A percentile compares a stretch with the other conserved stretches of the same genome.
These are phyloP conservation scores for Drosophila parabipectinata DNA, from an alignment of 1,140 invertebrate species.

Conservation along the genomic window DNA sequence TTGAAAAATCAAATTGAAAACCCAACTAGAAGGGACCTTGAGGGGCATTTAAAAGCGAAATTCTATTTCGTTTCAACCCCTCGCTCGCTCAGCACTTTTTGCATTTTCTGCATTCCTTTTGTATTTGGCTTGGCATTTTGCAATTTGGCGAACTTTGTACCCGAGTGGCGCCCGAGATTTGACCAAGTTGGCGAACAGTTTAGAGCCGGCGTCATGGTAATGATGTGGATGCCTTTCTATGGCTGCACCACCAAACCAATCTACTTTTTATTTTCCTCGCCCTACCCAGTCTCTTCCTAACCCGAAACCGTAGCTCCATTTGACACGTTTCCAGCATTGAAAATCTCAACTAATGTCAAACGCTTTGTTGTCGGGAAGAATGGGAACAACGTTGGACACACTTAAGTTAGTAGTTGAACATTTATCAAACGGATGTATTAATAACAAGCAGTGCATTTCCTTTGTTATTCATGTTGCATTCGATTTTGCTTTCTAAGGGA, in stretches of 20 bases:
- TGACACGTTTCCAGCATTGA: constrained; percentile 69
- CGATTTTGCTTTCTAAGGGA: not conserved
- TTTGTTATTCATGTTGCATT: constrained; percentile 23
- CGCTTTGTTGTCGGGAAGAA: constrained; percentile 59
- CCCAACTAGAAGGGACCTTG: constrained; percentile 55
- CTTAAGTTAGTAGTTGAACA: constrained; percentile 67
- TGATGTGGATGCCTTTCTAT: constrained; percentile 59
- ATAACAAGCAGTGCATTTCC: constrained; percentile 52
- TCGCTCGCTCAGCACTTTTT: constrained; percentile 18
- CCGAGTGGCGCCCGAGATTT: constrained; percentile 54
- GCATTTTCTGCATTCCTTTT: constrained; percentile 2
- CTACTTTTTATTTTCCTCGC: constrained; percentile 18
- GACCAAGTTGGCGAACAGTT: constrained; percentile 49
- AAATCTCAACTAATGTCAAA: constrained; percentile 78
- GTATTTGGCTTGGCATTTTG: constrained; percentile 30
- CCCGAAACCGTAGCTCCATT: constrained; percentile 17
- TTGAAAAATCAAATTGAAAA: constrained; percentile 49
- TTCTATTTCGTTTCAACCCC: constrained; percentile 29
- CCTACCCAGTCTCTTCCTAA: not conserved
- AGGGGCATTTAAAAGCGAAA: constrained; percentile 61
- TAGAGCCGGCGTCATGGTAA: constrained; percentile 42
- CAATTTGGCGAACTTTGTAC: constrained; percentile 64
- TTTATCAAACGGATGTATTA: constrained; percentile 64
- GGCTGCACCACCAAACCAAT: constrained; percentile 43
- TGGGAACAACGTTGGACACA: constrained; percentile 36